phyloP scores from a whole-genome alignment of 2,888 invertebrate genomes.

The Frankliniella intonsa region DNA sequence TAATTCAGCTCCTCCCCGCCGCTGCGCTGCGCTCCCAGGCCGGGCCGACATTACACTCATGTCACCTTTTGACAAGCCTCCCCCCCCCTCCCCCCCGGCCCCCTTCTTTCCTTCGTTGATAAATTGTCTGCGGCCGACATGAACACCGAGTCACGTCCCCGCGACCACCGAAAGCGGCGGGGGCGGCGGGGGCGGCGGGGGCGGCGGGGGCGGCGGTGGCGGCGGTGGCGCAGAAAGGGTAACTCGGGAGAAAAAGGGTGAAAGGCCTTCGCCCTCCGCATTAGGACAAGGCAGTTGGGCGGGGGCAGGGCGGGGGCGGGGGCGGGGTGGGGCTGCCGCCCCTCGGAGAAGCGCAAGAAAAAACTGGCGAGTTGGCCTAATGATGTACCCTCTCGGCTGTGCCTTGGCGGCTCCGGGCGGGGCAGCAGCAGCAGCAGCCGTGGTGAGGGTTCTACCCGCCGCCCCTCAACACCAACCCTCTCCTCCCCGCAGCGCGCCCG shows the following conservation, averaged over 20 bases:
- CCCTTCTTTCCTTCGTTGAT: neutral
- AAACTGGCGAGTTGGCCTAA: conserved; percentile 18
- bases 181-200: neutral
- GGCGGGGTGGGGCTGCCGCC: neutral
- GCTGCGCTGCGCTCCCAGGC: neutral
- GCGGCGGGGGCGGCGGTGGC: neutral
- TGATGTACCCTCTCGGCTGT: neutral
- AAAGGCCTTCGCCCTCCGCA: too few species aligned
- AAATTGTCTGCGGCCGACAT: neutral
- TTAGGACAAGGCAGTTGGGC: too few species aligned
- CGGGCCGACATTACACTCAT: neutral
- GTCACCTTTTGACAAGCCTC: neutral
- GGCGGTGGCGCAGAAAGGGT: too few species aligned
- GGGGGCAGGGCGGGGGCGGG: neutral
- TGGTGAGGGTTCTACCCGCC: too few species aligned
- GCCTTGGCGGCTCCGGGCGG: neutral
- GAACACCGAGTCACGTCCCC: neutral
- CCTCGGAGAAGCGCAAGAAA: neutral
- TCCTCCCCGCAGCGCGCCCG: neutral
- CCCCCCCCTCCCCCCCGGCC: neutral
- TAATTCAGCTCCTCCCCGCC: neutral
- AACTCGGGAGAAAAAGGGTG: too few species aligned
- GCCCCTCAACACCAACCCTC: neutral
- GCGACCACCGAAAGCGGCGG: neutral
- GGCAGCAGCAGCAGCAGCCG: too few species aligned